phyloP scores from a whole-genome alignment of 2,113 vertebrate genomes.

The Sebastes schlegelii region DNA sequence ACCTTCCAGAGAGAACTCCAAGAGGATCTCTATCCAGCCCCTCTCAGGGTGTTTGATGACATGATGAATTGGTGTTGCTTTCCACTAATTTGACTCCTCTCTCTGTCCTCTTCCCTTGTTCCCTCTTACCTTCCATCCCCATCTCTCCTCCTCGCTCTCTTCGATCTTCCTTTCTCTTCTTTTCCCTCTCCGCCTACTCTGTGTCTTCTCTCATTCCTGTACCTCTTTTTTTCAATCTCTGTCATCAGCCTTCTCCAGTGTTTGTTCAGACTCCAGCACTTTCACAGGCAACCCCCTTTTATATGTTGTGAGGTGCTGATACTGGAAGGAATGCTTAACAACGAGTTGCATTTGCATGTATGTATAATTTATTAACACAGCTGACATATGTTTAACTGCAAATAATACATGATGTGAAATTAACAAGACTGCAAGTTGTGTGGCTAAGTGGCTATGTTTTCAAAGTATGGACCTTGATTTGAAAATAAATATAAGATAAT shows the following conservation, averaged over 20 bases:
- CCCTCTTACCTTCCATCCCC: not conserved
- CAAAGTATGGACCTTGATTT: not conserved
- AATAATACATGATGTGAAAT: not conserved
- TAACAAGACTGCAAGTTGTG: not conserved
- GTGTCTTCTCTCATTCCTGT: not conserved
- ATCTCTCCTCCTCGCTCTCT: not conserved
- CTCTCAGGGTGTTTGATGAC: not conserved
- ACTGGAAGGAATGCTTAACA: not conserved
- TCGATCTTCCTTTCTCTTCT: not conserved
- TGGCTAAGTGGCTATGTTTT: not conserved
- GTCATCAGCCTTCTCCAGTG: not conserved
- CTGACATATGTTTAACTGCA: not conserved
- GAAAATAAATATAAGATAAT: not conserved
- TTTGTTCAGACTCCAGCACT: not conserved
- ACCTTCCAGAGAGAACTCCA: not conserved
- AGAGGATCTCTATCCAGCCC: not conserved
- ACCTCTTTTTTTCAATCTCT: not conserved
- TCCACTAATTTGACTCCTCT: not conserved
- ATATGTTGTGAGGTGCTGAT: not conserved
- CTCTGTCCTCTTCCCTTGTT: not conserved
- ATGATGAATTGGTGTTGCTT: conserved; percentile 12
- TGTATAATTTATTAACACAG: not conserved
- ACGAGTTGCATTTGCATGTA: not conserved
- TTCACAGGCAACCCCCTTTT: not conserved
- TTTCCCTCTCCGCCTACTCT: not conserved